phyloP scores from a whole-genome alignment of 2,888 invertebrate species.

The Coleophora deauratella region DNA sequence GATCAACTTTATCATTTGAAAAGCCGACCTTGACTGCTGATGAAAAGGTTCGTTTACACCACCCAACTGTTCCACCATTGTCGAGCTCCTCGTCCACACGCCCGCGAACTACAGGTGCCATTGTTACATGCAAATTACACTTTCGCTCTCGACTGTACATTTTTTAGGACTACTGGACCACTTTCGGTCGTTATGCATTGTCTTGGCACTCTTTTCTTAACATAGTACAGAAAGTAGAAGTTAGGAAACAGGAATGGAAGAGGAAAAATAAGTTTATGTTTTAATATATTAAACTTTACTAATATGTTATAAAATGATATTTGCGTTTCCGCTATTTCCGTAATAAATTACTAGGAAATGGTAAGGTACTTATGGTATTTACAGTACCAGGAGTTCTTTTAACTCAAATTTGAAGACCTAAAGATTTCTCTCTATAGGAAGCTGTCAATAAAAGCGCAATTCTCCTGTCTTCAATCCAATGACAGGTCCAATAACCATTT shows the following conservation, averaged over 20 bases:
- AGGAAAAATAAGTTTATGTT: too few species aligned
- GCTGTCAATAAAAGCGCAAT: background rate
- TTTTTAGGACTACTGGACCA: slow-evolving; percentile 38
- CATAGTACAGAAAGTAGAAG: slow-evolving; percentile 8
- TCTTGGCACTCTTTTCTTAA: background rate
- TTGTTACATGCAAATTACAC: slow-evolving; percentile 73
- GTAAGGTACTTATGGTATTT: too few species aligned
- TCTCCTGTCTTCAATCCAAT: background rate
- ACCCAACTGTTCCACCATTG: slow-evolving; percentile 61
- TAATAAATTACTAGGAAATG: too few species aligned
- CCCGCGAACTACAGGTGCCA: slow-evolving; percentile 58
- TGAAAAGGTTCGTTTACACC: slow-evolving; percentile 72
- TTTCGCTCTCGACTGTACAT: slow-evolving; percentile 59
- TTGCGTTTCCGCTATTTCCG: too few species aligned
- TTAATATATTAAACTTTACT: too few species aligned
- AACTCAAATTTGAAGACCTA: too few species aligned
- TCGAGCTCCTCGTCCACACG: slow-evolving; percentile 60
- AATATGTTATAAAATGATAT: too few species aligned
- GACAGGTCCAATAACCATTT: too few species aligned
- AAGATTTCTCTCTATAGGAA: background rate
- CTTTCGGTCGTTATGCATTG: slow-evolving; percentile 11
- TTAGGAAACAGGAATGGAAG: background rate
- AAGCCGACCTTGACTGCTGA: slow-evolving; percentile 62
- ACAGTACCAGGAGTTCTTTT: too few species aligned
- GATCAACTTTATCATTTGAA: too few species aligned